Base-by-base conservation (phyloP, 1,140 invertebrate species). In the Drosophila repletoides region DNA sequence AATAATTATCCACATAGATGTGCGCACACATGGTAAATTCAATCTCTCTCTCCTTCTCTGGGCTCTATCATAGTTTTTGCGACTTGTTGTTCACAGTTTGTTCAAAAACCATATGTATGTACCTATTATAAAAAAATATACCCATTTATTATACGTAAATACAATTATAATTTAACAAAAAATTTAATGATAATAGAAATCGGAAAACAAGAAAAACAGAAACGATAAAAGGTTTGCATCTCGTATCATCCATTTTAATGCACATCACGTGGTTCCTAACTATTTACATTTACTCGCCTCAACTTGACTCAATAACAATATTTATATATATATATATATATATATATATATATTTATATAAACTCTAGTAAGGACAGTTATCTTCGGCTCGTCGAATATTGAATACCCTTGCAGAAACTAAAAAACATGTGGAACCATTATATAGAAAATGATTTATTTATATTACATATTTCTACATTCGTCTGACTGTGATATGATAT, bases 281-380 rank as follows among this genome's bases (percentile, higher is more conserved):
- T 21, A 49, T 28, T 28, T 19, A 22, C 43, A 48, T 59, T 34
- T 58, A 26, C 36, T 51, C 12, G 48, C 6, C 17, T 33, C 31
- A 52, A 43, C 48, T 43, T 24, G 21, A 28, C 49, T 45, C 38
- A 52, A 52, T 52, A 61, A 43, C 58, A 60, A 48, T 28, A 38
- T 5, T 14, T 22, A 19, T 21, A 49, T 12, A 28, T 19, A 28
- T 26, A 45, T 34, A 33, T 5, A 12, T 5, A 58, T 21, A 36
- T 15, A 43, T 24, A 24, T 45, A 52, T 28, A 38, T 33, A 15
- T 7, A 22, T 10, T 36, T 15, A 14, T 55, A 40, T 9, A 41
- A 29, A 15, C 9, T 24, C 10, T n/a, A n/a, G n/a, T n/a, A n/a
- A n/a, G n/a, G n/a, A n/a, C n/a, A n/a, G n/a, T n/a, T n/a, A n/a